Percentiles rank a stretch among this genome's conserved stretches.
phyloP scores from a whole-genome alignment of 2,797 vertebrate species.

The Acomys russatus region DNA sequence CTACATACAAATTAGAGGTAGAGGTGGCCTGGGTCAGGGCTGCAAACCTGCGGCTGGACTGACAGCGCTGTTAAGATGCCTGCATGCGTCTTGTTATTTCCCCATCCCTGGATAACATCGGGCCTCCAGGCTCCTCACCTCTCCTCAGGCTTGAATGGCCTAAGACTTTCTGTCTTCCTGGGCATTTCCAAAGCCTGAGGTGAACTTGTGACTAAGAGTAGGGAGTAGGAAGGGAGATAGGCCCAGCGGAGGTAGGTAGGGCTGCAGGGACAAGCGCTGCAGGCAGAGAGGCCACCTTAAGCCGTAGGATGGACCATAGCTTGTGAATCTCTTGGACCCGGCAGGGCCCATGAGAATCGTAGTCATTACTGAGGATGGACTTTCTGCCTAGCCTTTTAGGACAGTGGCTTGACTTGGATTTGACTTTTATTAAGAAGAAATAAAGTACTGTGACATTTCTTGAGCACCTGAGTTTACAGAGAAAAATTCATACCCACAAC shows the following conservation, averaged over 20 bases:
- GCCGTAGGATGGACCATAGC: background rate
- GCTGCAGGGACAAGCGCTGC: background rate
- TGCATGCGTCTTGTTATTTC: background rate
- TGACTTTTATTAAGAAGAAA: conserved; percentile 66
- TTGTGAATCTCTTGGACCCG: background rate
- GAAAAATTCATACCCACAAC: conserved; percentile 64
- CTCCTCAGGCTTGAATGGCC: background rate
- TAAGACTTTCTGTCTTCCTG: background rate
- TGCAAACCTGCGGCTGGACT: background rate
- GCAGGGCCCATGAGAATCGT: background rate
- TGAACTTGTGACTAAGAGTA: background rate
- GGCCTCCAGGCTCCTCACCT: rapidly evolving
- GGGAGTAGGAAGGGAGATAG: background rate
- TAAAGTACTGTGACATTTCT: conserved; percentile 62
- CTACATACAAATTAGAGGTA: background rate
- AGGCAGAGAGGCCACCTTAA: background rate
- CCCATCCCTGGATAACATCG: background rate
- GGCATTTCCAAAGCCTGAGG: background rate
- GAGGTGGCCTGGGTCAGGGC: background rate
- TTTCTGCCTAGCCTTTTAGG: conserved; percentile 8
- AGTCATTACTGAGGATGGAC: background rate
- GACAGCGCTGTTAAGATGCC: background rate
- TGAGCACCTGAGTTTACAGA: conserved; percentile 51
- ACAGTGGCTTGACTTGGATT: background rate
- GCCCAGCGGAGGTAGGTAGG: background rate